Percentiles rank a stretch among this genome's conserved stretches.
phyloP scores from a whole-genome alignment of 2,797 vertebrate genomes.

The Peromyscus melanophrys region DNA sequence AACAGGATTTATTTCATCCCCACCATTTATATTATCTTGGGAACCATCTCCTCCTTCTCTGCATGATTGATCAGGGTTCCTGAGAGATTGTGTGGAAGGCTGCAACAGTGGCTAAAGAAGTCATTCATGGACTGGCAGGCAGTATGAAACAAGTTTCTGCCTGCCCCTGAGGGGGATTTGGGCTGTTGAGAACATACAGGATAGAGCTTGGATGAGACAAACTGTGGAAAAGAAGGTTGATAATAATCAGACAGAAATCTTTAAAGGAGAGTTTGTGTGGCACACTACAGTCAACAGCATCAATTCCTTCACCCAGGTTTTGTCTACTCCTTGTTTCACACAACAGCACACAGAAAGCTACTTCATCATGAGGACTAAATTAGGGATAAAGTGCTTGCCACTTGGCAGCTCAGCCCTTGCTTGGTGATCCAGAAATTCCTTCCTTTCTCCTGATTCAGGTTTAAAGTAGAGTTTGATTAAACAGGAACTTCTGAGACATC shows the following conservation, averaged over 20 bases:
- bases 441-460: neutral
- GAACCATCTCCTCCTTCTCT: neutral
- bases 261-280: neutral
- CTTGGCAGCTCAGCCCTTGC: neutral
- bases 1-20: neutral
- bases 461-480: neutral
- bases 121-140: neutral
- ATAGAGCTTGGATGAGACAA: neutral
- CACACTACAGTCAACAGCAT: neutral
- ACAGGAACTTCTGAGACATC: neutral
- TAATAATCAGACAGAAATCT: neutral
- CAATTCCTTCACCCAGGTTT: neutral
- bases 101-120: neutral
- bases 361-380: neutral
- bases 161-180: fast-evolving
- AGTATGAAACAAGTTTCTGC: neutral
- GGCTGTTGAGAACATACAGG: fast-evolving
- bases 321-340: neutral
- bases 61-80: neutral
- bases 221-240: neutral
- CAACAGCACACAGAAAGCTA: neutral
- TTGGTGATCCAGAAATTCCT: neutral
- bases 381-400: neutral
- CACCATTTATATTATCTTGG: neutral
- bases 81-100: neutral